Evolutionary conservation across 2,797 vertebrate species (phyloP), one percentile per base, ranked within the genome.

Genomic region (Danio albolineatus): DNA sequence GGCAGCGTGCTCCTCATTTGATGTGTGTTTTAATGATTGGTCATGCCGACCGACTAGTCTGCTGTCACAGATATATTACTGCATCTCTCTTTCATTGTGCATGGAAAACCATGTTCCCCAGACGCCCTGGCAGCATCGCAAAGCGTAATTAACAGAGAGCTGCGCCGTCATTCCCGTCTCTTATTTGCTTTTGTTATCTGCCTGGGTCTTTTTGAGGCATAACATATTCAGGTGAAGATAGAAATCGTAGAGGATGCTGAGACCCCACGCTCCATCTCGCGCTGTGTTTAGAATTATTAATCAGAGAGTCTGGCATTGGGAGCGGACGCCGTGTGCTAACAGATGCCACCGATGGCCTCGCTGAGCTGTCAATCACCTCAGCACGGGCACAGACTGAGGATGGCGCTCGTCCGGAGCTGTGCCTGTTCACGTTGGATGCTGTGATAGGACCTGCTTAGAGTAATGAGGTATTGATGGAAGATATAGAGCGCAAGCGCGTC

Each of bases 221-320:
- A 48, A 59, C 75, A 73, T 78, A 72, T 82, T 82, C 61, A 49
- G 75, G 79, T 74, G 73, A 82, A 82, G 84, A 85, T 83, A 78
- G 48, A 75, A 72, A 85, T 81, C 76, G 43, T 72, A 60, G 57
- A 80, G 81, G 38, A 62, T 76, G 73, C 61, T 17, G 43, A 77
- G 73, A 82, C 77, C 69, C 73, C 64, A 70, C 57, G 61, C 76
- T 79, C 79, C 10, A 16, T 69, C 41, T 70, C 57, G 48, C 51
- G 48, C 19, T 71, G 71, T 75, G 77, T 76, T 79, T 71, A 61
- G 82, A 85, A 84, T 87, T 83, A 71, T 79, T 86, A 80, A 84
- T 86, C 83, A 83, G 81, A 80, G 73, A n/a, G 59, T 82, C 79
- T 81, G 76, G 64, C 76, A 57, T 79, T 28, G 46, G 60, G 72